Conservation (phyloP, 2,797 vertebrate species). For the Cryptoprocta ferox region DNA sequence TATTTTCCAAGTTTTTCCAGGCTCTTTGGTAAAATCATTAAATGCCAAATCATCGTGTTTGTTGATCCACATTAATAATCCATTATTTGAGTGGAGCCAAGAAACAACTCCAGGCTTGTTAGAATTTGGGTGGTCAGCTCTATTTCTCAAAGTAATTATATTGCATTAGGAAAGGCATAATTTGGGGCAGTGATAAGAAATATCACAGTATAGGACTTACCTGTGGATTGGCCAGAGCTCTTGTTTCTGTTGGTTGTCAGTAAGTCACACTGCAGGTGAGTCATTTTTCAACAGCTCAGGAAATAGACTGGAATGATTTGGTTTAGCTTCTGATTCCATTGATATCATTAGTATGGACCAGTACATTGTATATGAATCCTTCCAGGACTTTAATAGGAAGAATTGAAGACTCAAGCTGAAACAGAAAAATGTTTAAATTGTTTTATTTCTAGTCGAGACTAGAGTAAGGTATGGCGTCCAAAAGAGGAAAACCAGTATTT, state of each 20-base stretch:
- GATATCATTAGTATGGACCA: slow-evolving; percentile 10
- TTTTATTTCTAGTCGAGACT: slow-evolving; percentile 62
- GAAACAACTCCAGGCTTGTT: slow-evolving; percentile 45
- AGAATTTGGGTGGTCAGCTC: slow-evolving; percentile 20
- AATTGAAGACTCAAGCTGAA: slow-evolving; percentile 27
- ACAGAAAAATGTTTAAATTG: slow-evolving; percentile 12
- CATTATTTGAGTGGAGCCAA: background rate
- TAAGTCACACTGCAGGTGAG: slow-evolving; percentile 46
- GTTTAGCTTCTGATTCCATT: slow-evolving; percentile 48
- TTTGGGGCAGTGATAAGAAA: slow-evolving; percentile 35
- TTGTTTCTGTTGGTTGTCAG: background rate
- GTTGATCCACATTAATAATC: slow-evolving; percentile 31
- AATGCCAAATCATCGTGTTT: slow-evolving; percentile 29
- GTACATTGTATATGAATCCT: background rate
- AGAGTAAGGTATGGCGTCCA: background rate
- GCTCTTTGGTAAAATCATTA: slow-evolving; percentile 31
- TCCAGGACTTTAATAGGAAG: slow-evolving; percentile 41
- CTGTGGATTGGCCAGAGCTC: background rate
- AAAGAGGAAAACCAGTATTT: slow-evolving; percentile 44
- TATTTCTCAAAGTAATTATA: slow-evolving; percentile 28
- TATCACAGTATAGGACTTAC: background rate
- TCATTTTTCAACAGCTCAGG: slow-evolving; percentile 43
- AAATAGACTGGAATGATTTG: background rate
- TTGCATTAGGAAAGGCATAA: background rate
- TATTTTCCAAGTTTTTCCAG: slow-evolving; percentile 46